These are phyloP conservation scores for Moxostoma hubbsi DNA, from an alignment of 2,797 vertebrate genomes.

Conservation along the genomic window DNA sequence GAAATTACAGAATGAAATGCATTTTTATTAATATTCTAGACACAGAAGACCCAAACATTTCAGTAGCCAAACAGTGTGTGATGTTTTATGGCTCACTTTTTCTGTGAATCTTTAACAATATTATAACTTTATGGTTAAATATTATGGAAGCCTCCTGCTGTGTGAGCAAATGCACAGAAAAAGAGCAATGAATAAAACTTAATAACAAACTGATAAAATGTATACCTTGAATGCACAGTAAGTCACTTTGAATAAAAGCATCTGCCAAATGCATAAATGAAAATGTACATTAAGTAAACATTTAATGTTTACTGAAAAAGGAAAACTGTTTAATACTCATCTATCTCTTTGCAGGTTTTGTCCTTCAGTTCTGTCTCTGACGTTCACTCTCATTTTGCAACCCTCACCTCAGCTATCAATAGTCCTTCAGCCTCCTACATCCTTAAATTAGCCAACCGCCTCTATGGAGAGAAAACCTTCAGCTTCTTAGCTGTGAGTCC, in stretches of 20 bases:
- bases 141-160: background rate
- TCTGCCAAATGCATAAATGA: no score
- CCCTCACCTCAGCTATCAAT: conserved; percentile 81
- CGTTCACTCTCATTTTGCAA: conserved; percentile 81
- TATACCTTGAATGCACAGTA: no score
- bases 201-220: background rate
- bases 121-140: background rate
- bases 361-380: conserved; percentile 72
- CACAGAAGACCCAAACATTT: no score
- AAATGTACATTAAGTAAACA: no score
- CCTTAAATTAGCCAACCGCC: conserved; percentile 85
- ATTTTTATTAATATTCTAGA: no score
- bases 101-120: background rate
- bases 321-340: background rate
- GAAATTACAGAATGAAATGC: no score
- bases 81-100: no score
- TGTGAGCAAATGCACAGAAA: background rate
- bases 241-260: no score
- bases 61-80: no score
- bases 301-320: background rate
- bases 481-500: conserved; percentile 79
- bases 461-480: conserved; percentile 88
- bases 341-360: conserved; percentile 64
- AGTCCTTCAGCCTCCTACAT: conserved; percentile 77
- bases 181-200: background rate